Conservation (phyloP, 2,888 invertebrate species). For the Diarsia brunnea region DNA sequence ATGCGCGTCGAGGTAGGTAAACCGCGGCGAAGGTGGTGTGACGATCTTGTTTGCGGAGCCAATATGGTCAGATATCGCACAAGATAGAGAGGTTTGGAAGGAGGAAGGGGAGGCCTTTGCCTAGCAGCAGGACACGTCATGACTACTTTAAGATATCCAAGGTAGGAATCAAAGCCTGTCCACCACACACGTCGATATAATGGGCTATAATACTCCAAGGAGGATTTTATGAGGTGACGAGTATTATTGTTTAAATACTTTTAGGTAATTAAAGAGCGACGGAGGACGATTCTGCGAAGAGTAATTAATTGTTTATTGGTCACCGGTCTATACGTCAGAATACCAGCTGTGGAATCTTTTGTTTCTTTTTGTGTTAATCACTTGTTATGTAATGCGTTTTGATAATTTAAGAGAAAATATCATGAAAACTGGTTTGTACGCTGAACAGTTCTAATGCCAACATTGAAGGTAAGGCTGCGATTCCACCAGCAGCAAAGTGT, state of each 20-base stretch:
- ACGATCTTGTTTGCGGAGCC: no score
- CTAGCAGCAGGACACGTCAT: no score
- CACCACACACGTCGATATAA: constrained; percentile 52
- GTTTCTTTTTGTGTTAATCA: neutral
- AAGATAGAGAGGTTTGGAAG: no score
- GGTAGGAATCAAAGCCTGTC: constrained; percentile 53
- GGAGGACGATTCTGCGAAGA: constrained; percentile 7
- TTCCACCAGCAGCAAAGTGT: no score
- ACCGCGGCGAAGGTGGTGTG: no score
- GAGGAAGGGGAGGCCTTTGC: no score
- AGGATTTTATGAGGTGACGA: constrained; percentile 60
- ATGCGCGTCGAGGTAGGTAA: no score
- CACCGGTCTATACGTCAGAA: neutral
- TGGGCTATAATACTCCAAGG: constrained; percentile 24
- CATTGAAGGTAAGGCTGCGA: neutral
- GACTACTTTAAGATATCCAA: constrained; percentile 26
- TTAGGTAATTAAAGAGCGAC: constrained; percentile 36
- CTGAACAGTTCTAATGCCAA: neutral
- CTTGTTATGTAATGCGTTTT: no score
- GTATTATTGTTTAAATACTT: constrained; percentile 43
- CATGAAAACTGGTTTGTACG: neutral
- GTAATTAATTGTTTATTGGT: constrained; percentile 21
- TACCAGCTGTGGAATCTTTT: neutral
- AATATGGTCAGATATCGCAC: no score
- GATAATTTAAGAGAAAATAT: neutral